Conservation (phyloP, 2,888 invertebrate species). For the Quadroppia sp. region DNA sequence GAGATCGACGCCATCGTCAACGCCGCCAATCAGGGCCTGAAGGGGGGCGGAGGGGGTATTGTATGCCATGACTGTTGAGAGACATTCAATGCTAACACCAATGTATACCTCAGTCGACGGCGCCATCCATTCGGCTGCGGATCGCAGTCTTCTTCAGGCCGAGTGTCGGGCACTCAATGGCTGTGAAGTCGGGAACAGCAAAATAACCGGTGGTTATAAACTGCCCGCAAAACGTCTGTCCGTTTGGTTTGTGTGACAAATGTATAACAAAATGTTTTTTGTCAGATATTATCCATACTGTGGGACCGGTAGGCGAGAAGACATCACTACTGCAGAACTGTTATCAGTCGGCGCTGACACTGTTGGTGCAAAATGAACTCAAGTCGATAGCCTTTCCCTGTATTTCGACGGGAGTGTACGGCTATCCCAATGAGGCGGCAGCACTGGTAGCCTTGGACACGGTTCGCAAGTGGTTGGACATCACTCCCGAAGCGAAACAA, state of each 20-base stretch:
- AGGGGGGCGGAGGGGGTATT: conserved; percentile 73
- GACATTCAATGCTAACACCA: background rate
- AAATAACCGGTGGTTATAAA: conserved; percentile 68
- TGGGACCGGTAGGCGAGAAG: conserved; percentile 74
- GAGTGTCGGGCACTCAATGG: conserved; percentile 69
- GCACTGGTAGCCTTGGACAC: conserved; percentile 68
- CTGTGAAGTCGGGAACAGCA: conserved; percentile 76
- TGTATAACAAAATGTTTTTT: conserved; percentile 48
- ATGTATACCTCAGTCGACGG: conserved; percentile 66
- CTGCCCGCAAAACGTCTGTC: conserved; percentile 72
- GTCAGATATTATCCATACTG: conserved; percentile 82
- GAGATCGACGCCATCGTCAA: conserved; percentile 85
- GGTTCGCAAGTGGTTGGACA: conserved; percentile 62
- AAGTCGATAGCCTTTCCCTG: conserved; percentile 61
- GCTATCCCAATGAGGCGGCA: conserved; percentile 74
- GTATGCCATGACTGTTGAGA: too few relatives aligned
- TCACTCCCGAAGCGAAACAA: conserved; percentile 51
- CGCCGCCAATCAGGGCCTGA: conserved; percentile 72
- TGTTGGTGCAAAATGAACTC: conserved; percentile 60
- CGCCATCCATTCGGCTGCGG: conserved; percentile 79
- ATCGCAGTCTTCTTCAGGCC: conserved; percentile 60
- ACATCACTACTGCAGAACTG: conserved; percentile 63
- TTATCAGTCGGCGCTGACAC: conserved; percentile 65
- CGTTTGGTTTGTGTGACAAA: conserved; percentile 1
- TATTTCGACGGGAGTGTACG: conserved; percentile 65